Base-by-base conservation (phyloP, 2,888 invertebrate species). In the Phortica magna region DNA sequence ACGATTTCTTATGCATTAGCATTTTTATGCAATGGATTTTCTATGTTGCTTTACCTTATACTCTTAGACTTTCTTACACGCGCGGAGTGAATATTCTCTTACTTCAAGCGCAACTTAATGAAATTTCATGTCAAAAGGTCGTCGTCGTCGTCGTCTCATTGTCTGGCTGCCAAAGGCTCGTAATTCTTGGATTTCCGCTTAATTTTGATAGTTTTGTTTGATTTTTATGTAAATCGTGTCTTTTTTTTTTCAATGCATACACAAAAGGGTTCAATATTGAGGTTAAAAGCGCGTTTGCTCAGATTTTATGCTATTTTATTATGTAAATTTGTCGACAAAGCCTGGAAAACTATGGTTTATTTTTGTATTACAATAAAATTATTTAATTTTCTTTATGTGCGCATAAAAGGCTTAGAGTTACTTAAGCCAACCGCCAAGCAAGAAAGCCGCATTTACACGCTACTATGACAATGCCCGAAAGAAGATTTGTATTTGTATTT, bases 351-450 rank as follows among this genome's bases (percentile, higher is more conserved):
- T 71, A 55, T 71, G 31, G 31, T 31, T 31, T 1, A 31, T 31
- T 31, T 71, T 71, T 71, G 39, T 14, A 71, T 71, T 53, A 85
- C 85, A 85, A 85, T 84, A 83, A 84, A 86, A 86, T 85, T 87
- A 88, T 85, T 87, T 88, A 86, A 85, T 85, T 86, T 87, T 87
- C 83, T 82, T 81, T 80, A 76, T 71, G 55, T 14, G 22, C 70
- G 31, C 22, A 71, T 78, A 77, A 79, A 80, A 80, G 80, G 80
- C 80, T 82, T 76, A 80, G 31, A 39, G 59, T 10, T 31, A n/a
- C 71, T 5, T 53, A 55, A 14, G 39, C 17, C 17, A 61, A 61
- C 59, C 55, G n/a, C n/a, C 5, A 55, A 55, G 17, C 22, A 61
- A 61, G 22, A 48, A 48, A 48, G 9, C 14, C 48, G 42, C 67